Evolutionary conservation across 2,113 vertebrate species (phyloP).

Genomic region (Entomyzon cyanotis): DNA sequence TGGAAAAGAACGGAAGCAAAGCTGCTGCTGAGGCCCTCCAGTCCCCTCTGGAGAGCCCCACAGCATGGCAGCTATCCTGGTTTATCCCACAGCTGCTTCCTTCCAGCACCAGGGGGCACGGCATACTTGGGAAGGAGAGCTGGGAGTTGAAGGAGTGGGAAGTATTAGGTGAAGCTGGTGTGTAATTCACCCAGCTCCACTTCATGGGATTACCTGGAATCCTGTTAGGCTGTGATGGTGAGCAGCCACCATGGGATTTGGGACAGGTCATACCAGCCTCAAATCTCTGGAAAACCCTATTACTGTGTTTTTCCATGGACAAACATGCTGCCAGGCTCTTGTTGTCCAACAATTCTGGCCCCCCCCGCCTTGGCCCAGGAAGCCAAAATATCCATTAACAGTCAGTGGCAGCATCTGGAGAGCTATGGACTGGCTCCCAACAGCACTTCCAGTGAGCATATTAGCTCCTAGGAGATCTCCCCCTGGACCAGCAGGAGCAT

Average conservation of each 20-base stretch:
- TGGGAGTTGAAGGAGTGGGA: not conserved
- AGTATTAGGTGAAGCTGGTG: not conserved
- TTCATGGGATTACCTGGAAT: slow-evolving; percentile 23
- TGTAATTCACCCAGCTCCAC: not conserved
- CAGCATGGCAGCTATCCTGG: not conserved
- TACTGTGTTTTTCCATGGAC: not conserved
- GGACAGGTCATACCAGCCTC: not conserved
- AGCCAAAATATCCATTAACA: slow-evolving; percentile 6
- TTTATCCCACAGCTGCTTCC: not conserved
- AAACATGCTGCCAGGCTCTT: not conserved
- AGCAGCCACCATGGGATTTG: not conserved
- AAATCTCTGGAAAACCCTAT: not conserved
- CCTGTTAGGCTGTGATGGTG: not conserved
- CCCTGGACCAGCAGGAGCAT: not conserved
- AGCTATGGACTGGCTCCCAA: not conserved
- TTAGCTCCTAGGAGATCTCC: not conserved
- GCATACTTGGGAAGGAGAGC: not conserved
- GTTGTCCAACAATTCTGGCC: not conserved
- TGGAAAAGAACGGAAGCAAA: not conserved
- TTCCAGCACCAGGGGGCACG: not conserved
- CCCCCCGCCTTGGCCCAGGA: not conserved
- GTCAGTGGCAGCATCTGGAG: not conserved
- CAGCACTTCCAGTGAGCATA: not conserved
- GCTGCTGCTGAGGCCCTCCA: not conserved
- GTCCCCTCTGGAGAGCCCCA: not conserved